Percentiles rank a stretch among this genome's conserved stretches.
phyloP scores from a whole-genome alignment of 2,888 invertebrate species.

The Ceratothoa steindachneri region DNA sequence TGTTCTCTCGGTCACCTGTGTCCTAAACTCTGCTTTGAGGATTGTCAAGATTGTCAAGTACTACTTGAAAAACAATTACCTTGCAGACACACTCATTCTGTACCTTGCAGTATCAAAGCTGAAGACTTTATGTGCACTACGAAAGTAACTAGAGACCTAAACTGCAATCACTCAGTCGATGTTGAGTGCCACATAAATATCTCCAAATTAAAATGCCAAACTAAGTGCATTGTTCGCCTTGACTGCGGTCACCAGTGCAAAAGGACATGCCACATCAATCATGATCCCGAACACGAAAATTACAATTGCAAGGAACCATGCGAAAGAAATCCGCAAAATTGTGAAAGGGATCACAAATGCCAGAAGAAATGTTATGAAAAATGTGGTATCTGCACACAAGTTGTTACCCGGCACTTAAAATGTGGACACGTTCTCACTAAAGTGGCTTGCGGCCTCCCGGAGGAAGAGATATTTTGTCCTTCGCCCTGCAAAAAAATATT shows the following conservation, averaged over 20 bases:
- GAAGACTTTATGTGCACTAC: constrained; percentile 44
- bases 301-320: constrained; percentile 44
- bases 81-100: constrained; percentile 2
- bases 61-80: constrained; percentile 25
- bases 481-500: constrained; percentile 49
- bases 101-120: not conserved
- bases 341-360: constrained; percentile 58
- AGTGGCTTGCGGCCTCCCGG: constrained; percentile 53
- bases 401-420: constrained; percentile 47
- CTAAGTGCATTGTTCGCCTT: constrained; percentile 59
- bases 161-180: constrained; percentile 49
- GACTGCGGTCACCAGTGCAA: constrained; percentile 64
- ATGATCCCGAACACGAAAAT: constrained; percentile 61
- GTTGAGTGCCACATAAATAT: constrained; percentile 54
- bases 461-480: not conserved
- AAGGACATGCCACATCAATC: constrained; percentile 59
- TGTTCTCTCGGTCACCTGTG: constrained; percentile 46
- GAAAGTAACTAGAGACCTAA: constrained; percentile 43
- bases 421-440: constrained; percentile 57
- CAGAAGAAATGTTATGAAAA: constrained; percentile 57
- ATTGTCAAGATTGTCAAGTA: constrained; percentile 48
- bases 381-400: constrained; percentile 44
- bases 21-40: constrained; percentile 50
- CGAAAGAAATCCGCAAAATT: constrained; percentile 1
- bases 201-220: constrained; percentile 52